These are phyloP conservation scores for Capricornis sumatraensis DNA, from an alignment of 2,113 vertebrate genomes.

Conservation along the genomic window DNA sequence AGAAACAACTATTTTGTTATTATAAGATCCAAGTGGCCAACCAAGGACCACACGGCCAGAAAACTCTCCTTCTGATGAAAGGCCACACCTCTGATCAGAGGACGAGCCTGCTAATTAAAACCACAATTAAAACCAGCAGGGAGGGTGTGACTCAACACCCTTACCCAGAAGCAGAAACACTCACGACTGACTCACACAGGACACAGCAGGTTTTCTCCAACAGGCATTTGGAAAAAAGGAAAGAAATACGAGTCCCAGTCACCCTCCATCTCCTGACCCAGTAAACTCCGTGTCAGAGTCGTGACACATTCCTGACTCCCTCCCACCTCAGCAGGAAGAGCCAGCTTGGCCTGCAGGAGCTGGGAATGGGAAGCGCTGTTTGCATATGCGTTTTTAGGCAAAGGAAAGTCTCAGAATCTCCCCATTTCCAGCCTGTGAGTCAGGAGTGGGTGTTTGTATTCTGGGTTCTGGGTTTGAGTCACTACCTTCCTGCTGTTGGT, in stretches of 20 bases:
- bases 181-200: constrained; percentile 62
- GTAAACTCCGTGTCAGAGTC: constrained; percentile 2
- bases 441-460: constrained; percentile 60
- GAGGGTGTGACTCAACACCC: not conserved
- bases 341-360: not conserved
- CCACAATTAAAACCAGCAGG: constrained; percentile 36
- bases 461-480: constrained; percentile 61
- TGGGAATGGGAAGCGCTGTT: not conserved
- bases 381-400: not conserved
- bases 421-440: constrained; percentile 31
- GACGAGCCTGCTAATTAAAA: constrained; percentile 47
- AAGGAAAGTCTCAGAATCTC: constrained; percentile 44
- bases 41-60: constrained; percentile 46
- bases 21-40: not conserved
- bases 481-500: constrained; percentile 50
- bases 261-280: constrained; percentile 19
- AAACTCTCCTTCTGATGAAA: not conserved
- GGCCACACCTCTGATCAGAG: not conserved
- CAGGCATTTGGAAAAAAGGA: constrained; percentile 8
- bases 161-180: not conserved
- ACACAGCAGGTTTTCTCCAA: constrained; percentile 30
- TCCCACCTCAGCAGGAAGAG: not conserved
- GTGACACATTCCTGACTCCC: constrained; percentile 14
- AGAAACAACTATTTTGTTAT: not conserved
- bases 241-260: not conserved